Conservation (phyloP, 2,797 vertebrate species). For the Crypturellus tataupa region DNA sequence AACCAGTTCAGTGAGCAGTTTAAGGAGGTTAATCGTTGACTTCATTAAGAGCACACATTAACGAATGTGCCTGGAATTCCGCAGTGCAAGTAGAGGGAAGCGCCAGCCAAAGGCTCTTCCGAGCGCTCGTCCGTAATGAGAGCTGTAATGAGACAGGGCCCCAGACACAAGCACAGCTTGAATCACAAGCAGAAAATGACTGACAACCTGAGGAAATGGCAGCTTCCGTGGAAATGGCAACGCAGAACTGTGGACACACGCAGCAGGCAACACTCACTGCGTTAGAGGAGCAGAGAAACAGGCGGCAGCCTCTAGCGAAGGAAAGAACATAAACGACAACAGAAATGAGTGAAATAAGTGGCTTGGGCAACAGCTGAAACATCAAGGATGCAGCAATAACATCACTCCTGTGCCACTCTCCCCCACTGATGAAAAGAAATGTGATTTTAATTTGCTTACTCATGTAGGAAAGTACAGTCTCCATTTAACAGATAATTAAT, state of each 20-base stretch:
- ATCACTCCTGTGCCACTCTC: rapidly evolving
- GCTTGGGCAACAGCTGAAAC: not conserved
- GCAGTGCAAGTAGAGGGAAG: not conserved
- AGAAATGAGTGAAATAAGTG: not conserved
- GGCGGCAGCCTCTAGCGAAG: not conserved
- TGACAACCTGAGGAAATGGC: slow-evolving; percentile 40
- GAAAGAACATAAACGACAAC: not conserved
- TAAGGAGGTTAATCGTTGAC: slow-evolving; percentile 6
- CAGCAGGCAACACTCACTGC: not conserved
- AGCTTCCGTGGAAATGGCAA: not conserved
- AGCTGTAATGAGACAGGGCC: not conserved
- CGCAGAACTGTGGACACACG: not conserved
- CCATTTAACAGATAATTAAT: not conserved
- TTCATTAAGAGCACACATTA: not conserved
- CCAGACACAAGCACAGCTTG: slow-evolving; percentile 18
- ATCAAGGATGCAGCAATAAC: rapidly evolving
- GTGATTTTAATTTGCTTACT: not conserved
- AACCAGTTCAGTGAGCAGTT: not conserved
- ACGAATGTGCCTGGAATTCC: not conserved
- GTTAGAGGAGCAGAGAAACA: not conserved
- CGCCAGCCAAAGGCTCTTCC: not conserved
- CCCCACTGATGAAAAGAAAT: not conserved
- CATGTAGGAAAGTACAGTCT: rapidly evolving
- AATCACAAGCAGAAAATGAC: slow-evolving; percentile 59
- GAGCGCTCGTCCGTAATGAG: not conserved